These are phyloP conservation scores for Syngnathus acus DNA, from an alignment of 2,797 vertebrate species.

Conservation along the genomic window DNA sequence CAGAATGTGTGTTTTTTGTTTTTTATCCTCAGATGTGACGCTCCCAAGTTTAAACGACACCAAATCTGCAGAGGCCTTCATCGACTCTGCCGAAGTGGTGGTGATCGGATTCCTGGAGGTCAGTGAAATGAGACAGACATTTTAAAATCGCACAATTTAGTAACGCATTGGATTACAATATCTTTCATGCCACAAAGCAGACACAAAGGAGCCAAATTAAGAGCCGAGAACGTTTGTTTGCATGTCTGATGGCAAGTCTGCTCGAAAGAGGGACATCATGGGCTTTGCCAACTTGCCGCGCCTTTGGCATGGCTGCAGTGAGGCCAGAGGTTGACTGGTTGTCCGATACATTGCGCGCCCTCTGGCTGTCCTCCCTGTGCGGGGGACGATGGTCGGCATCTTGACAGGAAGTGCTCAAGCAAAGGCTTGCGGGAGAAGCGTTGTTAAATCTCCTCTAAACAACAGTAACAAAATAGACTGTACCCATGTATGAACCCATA, in stretches of 20 bases:
- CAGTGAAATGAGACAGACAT: slow-evolving; percentile 23
- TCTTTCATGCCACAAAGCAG: slow-evolving; percentile 20
- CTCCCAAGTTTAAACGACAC: slow-evolving; percentile 52
- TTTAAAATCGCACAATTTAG: background rate
- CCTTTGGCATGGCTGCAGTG: slow-evolving; percentile 45
- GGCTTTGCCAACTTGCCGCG: slow-evolving; percentile 53
- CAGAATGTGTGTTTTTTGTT: background rate
- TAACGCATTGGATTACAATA: slow-evolving; percentile 11
- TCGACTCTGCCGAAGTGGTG: slow-evolving; percentile 67
- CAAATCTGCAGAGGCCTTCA: slow-evolving; percentile 60
- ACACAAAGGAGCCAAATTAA: slow-evolving; percentile 30
- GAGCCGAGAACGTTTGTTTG: slow-evolving; percentile 23
- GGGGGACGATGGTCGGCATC: slow-evolving; percentile 48
- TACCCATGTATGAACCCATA: background rate
- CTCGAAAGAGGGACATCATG: slow-evolving; percentile 32
- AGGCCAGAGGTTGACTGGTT: slow-evolving; percentile 29
- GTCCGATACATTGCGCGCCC: slow-evolving; percentile 39
- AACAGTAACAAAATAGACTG: slow-evolving; percentile 16
- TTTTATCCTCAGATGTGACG: slow-evolving; percentile 37
- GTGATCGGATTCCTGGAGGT: slow-evolving; percentile 74
- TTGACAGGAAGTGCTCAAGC: slow-evolving; percentile 54
- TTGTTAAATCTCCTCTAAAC: slow-evolving; percentile 36
- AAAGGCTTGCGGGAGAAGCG: slow-evolving; percentile 67
- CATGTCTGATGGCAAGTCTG: slow-evolving; percentile 27
- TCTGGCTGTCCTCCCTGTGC: slow-evolving; percentile 52